A percentile compares a stretch with the other conserved stretches of the same genome.
These are phyloP conservation scores for Carposina sasakii DNA, from an alignment of 1,140 invertebrate species.

Conservation along the genomic window DNA sequence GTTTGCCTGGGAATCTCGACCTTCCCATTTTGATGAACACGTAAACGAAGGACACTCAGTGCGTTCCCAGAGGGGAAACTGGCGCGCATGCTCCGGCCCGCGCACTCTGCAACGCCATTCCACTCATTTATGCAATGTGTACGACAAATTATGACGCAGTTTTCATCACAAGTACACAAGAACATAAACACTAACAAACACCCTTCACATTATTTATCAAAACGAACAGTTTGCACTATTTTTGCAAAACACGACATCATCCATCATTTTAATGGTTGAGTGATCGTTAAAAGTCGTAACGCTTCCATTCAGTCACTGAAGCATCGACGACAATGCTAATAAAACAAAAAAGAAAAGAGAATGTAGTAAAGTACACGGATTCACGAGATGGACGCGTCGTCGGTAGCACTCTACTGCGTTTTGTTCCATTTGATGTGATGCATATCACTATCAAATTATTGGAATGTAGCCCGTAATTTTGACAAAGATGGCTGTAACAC, in stretches of 20 bases:
- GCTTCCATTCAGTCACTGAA: constrained; percentile 66
- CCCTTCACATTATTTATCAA: constrained; percentile 65
- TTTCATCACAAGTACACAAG: constrained; percentile 56
- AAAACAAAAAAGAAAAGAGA: constrained; percentile 72
- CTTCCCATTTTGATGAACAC: constrained; percentile 72
- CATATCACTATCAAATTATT: constrained; percentile 57
- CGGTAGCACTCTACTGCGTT: constrained; percentile 44
- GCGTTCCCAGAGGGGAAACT: constrained; percentile 69
- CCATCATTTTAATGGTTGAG: constrained; percentile 69
- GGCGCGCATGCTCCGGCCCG: constrained; percentile 72
- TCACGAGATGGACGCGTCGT: constrained; percentile 37
- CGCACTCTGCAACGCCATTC: constrained; percentile 70
- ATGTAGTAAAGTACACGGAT: constrained; percentile 54
- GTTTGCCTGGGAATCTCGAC: constrained; percentile 88
- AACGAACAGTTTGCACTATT: constrained; percentile 61
- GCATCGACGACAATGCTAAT: constrained; percentile 45
- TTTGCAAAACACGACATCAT: constrained; percentile 66
- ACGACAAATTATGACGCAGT: constrained; percentile 71
- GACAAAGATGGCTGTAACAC: constrained; percentile 71
- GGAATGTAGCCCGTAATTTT: constrained; percentile 66
- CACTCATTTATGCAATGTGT: constrained; percentile 72
- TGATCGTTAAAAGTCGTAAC: constrained; percentile 65
- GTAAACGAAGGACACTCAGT: constrained; percentile 68
- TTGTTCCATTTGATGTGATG: constrained; percentile 58
- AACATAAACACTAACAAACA: constrained; percentile 62